Base-by-base conservation (phyloP, 1,140 invertebrate genomes). In the Pseudomyrmex concolor region DNA sequence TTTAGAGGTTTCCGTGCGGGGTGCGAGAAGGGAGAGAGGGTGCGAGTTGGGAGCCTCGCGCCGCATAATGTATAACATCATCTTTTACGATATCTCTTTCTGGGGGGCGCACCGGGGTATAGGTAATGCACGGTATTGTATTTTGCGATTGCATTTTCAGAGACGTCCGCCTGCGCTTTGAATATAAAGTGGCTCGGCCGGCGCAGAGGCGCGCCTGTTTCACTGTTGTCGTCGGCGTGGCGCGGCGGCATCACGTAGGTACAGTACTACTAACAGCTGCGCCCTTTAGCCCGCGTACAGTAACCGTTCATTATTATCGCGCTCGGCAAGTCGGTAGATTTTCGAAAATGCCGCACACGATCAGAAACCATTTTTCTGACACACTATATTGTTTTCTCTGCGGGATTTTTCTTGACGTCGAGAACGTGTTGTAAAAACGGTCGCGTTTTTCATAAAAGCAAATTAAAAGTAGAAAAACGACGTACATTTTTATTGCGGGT, bases 131-230 rank as follows among this genome's bases (percentile, higher is more conserved):
- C 87, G 90, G 87, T 92, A 92, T 93, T 93, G 92, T 93, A 93
- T 93, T 92, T 92, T 93, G 91, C 92, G 91, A 93, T 93, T 93
- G 92, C 92, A 92, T 93, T 93, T 93, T 93, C 92, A 92, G 91
- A 92, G 90, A 93, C 91, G 91, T 92, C 89, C 91, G 91, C 90
- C 89, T 86, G 90, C 90, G 90, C 91, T 93, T 93, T 93, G 92
- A 93, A 93, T 93, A 93, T 88, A 93, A 93, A 93, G 92, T 92
- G 89, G 90, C 85, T 51, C 84, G 60, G 60, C 62, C 72, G 60
- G 45, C 43, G 63, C 34, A n/a, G 57, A 34, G 55, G 54, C 59
- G 83, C 50, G 85, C 57, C 85, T 84, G 88, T 86, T 84, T 89
- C 86, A 88, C 81, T 34, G 34, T 34, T 7, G 34, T 34, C 34